Evolutionary conservation across 2,797 vertebrate genomes (phyloP).

Genomic region (Mionectes olivaceus): DNA sequence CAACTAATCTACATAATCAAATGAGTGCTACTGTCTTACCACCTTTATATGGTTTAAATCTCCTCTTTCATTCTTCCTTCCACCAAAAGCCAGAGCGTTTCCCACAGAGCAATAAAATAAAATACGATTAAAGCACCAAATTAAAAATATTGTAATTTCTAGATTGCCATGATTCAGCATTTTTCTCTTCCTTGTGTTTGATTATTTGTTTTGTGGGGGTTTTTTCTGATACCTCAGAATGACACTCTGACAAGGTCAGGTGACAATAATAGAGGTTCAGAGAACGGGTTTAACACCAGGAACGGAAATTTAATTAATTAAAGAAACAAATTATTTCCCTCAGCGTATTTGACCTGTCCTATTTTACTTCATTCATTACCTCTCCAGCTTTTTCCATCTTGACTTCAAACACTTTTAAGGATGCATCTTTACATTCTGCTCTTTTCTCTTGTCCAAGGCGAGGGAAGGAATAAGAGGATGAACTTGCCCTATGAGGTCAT

Average conservation of each 20-base stretch:
- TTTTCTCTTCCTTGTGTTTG: background rate
- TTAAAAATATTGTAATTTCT: background rate
- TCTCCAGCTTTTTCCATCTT: background rate
- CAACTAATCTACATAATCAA: slow-evolving; percentile 53
- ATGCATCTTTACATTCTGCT: background rate
- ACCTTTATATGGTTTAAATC: background rate
- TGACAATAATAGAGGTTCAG: background rate
- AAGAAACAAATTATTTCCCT: background rate
- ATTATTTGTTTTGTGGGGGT: fast-evolving
- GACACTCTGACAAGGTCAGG: background rate
- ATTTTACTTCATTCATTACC: background rate
- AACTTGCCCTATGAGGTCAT: slow-evolving; percentile 4
- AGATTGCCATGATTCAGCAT: background rate
- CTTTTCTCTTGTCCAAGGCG: background rate
- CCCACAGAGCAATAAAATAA: background rate
- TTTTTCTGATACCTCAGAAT: background rate
- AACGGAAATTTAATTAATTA: background rate
- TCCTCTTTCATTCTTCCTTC: background rate
- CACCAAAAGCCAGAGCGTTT: background rate
- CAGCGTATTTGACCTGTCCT: background rate
- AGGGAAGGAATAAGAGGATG: background rate
- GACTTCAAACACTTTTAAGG: background rate
- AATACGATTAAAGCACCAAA: background rate
- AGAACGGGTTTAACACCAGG: background rate
- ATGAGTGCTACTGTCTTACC: background rate